Conservation (phyloP, 1,140 invertebrate genomes). For the Phymorhynchus buccinoides region DNA sequence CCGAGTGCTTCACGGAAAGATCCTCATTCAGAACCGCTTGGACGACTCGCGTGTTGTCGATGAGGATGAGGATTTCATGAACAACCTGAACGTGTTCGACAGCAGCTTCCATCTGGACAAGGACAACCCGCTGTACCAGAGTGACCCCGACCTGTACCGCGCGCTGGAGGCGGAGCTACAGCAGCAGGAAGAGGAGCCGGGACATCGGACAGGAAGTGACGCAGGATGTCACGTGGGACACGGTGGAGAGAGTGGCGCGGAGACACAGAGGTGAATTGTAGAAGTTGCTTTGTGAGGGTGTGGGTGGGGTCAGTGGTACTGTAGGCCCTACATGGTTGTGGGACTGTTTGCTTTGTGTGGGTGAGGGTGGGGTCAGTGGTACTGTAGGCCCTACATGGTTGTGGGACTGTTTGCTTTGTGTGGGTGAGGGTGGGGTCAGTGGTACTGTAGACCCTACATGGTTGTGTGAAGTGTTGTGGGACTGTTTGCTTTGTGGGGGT, state of each 20-base stretch:
- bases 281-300: not conserved
- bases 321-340: too few relatives aligned
- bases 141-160: slow-evolving; percentile 61
- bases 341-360: too few relatives aligned
- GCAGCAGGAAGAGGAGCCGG: slow-evolving; percentile 25
- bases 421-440: too few relatives aligned
- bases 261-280: slow-evolving; percentile 19
- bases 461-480: too few relatives aligned
- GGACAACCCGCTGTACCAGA: slow-evolving; percentile 64
- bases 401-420: too few relatives aligned
- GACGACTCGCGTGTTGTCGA: slow-evolving; percentile 53
- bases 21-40: slow-evolving; percentile 62
- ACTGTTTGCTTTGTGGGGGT: not conserved
- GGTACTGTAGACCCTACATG: too few relatives aligned
- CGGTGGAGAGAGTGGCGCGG: slow-evolving; percentile 56
- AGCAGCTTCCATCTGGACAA: slow-evolving; percentile 59
- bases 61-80: slow-evolving; percentile 47
- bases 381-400: too few relatives aligned
- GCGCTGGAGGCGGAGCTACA: slow-evolving; percentile 49
- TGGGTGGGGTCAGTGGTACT: not conserved
- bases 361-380: too few relatives aligned
- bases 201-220: slow-evolving; percentile 40
- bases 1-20: slow-evolving; percentile 59
- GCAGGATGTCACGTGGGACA: slow-evolving; percentile 62
- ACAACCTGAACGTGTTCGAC: slow-evolving; percentile 66